Evolutionary conservation across 2,797 vertebrate genomes (phyloP).

Genomic region (Rhodeus uyekii): DNA sequence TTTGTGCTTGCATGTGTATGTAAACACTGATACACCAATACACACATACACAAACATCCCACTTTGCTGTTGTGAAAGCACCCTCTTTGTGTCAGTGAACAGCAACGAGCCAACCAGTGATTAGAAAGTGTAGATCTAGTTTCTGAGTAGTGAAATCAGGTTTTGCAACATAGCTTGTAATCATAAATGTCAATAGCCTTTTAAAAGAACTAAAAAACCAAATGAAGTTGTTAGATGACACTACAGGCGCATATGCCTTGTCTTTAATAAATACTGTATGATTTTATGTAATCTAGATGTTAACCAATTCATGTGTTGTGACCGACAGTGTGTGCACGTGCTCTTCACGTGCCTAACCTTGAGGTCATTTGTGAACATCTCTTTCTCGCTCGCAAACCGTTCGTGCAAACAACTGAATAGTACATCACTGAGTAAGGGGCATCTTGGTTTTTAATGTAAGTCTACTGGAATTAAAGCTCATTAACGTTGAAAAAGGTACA

Average conservation of each 20-base stretch:
- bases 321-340: constrained; percentile 16
- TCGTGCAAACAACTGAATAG: not conserved
- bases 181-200: constrained; percentile 40
- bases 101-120: constrained; percentile 29
- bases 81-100: constrained; percentile 20
- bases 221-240: constrained; percentile 24
- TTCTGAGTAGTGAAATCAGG: constrained; percentile 14
- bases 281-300: constrained; percentile 32
- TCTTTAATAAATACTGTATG: constrained; percentile 38
- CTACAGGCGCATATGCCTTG: constrained; percentile 9
- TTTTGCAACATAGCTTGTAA: constrained; percentile 29
- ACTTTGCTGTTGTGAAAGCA: constrained; percentile 20
- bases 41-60: constrained; percentile 38
- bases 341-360: not conserved
- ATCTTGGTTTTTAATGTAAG: not conserved
- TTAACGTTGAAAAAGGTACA: not conserved
- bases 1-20: constrained; percentile 58
- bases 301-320: constrained; percentile 14
- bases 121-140: constrained; percentile 35
- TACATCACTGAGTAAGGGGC: not conserved
- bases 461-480: not conserved
- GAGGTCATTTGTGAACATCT: not conserved
- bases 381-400: not conserved
- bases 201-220: constrained; percentile 36
- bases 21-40: constrained; percentile 51